Conservation (phyloP, 2,113 vertebrate genomes). For the Piaya cayana region DNA sequence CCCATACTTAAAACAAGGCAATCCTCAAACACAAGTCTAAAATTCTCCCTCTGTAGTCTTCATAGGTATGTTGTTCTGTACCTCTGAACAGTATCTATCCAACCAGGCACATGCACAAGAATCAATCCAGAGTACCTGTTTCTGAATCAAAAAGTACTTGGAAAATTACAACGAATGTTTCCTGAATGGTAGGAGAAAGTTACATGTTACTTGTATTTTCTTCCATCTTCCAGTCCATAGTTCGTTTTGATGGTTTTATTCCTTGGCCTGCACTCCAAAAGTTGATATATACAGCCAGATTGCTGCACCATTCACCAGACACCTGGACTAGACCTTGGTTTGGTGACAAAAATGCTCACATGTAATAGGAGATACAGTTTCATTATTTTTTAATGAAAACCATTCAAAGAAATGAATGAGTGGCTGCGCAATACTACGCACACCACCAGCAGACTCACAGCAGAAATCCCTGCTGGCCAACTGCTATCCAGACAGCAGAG, state of each 20-base stretch:
- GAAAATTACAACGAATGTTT: not conserved
- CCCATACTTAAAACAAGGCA: not conserved
- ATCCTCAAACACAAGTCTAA: not conserved
- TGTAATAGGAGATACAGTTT: not conserved
- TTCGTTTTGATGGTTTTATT: not conserved
- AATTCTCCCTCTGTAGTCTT: not conserved
- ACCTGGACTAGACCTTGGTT: not conserved
- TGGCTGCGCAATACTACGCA: not conserved
- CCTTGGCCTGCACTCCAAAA: not conserved
- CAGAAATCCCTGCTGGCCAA: not conserved
- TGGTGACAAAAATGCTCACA: not conserved
- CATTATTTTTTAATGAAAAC: not conserved
- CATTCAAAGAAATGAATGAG: not conserved
- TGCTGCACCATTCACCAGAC: not conserved
- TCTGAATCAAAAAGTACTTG: not conserved
- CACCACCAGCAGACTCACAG: not conserved
- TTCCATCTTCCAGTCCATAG: not conserved
- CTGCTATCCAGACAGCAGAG: not conserved
- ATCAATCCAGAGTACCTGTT: not conserved
- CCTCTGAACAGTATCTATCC: not conserved
- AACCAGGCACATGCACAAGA: not conserved
- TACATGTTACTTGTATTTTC: not conserved
- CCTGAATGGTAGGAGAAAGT: not conserved
- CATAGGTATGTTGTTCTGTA: not conserved
- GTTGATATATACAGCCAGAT: not conserved